Percentiles rank a stretch among this genome's conserved stretches.
These are phyloP conservation scores for Habroteleia sp. DNA, from an alignment of 2,888 invertebrate genomes.

Conservation along the genomic window DNA sequence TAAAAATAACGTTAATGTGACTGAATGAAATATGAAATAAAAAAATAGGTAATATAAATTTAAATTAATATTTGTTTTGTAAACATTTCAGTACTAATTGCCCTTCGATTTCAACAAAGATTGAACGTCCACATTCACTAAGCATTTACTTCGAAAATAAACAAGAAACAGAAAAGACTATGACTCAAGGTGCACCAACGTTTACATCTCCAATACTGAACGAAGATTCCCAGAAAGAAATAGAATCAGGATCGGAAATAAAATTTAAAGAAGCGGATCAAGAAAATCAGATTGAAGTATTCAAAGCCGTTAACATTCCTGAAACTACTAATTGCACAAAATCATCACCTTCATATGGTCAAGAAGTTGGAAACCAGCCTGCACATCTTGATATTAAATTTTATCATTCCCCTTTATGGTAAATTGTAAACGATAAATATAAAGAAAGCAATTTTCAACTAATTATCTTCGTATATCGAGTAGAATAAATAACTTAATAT, in stretches of 20 bases:
- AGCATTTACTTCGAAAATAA: conserved; percentile 76
- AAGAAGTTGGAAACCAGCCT: conserved; percentile 76
- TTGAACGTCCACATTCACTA: conserved; percentile 76
- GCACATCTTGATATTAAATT: conserved; percentile 89
- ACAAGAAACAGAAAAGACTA: conserved; percentile 71
- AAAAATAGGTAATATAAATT: too few species aligned
- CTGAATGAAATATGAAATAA: conserved; percentile 16
- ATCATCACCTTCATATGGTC: conserved; percentile 73
- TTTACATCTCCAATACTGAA: conserved; percentile 65
- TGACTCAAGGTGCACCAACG: conserved; percentile 63
- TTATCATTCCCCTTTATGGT: conserved; percentile 90
- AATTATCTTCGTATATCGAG: too few species aligned
- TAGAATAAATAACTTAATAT: too few species aligned
- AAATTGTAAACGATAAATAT: too few species aligned
- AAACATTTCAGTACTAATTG: conserved; percentile 67
- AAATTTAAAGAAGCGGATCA: conserved; percentile 21
- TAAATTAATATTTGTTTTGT: background rate
- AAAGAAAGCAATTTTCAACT: too few species aligned
- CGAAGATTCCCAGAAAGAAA: conserved; percentile 23
- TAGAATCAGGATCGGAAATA: conserved; percentile 32
- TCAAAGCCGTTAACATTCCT: conserved; percentile 5
- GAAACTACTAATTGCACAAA: conserved; percentile 56
- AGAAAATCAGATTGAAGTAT: conserved; percentile 4
- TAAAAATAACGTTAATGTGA: too few species aligned
- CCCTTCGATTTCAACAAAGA: conserved; percentile 66